Evolutionary conservation across 2,888 invertebrate species (phyloP), one percentile per base, ranked within the genome.

Genomic region (Xanthia togata): DNA sequence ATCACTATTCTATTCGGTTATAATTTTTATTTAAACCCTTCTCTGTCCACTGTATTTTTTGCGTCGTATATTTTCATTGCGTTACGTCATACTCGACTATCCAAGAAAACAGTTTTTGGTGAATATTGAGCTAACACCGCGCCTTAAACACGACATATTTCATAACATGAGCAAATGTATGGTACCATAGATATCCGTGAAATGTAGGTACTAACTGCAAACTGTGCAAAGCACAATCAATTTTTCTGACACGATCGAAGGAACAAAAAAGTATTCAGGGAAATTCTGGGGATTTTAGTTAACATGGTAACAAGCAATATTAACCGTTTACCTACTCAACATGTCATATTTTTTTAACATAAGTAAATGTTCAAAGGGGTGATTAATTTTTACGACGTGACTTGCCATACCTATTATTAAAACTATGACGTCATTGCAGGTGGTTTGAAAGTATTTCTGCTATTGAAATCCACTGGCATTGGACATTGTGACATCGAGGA

Each of bases 301-400:
- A 44, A 23, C 62, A 74, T 41, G 31, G 5, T 53, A 35, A 8
- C 17, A 73, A 26, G 23, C 12, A 26, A 38, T n/a, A 17, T 20
- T 53, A 74, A n/a, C 9, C 12, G 23, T 41, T 41, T 41, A 23
- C 47, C 4, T 23, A 23, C 2, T 41, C 14, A 14, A 35, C 26
- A 35, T n/a, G n/a, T 62, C 9, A 41, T 74, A 4, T 74, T 35
- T 75, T n/a, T 75, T 31, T 31, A 41, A 17, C 31, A 53, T 17
- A 9, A 35, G 3, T 17, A 12, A 35, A 59, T 59, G 31, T 53
- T 14, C 20, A 50, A 73, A 73, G 77, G 57, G 14, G 47, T 11
- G 47, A 38, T 23, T 14, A 6, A 8, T 12, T 63, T 41, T 73
- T 26, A 23, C 9, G 35, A 26, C n/a, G 59, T 74, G 31, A 78